Base-by-base conservation (phyloP, 1,140 invertebrate species). In the Amyelois transitella region DNA sequence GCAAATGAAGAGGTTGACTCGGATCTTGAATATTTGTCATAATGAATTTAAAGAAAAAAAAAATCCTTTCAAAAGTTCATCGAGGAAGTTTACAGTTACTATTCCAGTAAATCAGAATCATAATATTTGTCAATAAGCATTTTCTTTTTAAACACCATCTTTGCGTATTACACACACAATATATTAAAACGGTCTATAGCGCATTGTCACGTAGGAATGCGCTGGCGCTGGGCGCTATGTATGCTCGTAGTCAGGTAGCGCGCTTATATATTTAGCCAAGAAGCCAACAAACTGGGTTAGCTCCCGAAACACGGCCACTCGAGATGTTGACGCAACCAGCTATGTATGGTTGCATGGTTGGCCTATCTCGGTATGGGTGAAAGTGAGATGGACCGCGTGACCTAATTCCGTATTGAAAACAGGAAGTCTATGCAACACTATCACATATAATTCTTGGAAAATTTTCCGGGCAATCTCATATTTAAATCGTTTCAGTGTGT, bases 241-340 rank as follows among this genome's bases (percentile, higher is more conserved):
- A 65, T 74, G 72, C 65, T 76, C 70, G 56, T 56, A 57, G 67
- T 69, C 75, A 80, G 75, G 75, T 80, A 74, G 55, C 56, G 64
- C 56, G 61, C 55, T 85, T 48, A 87, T 86, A 87, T 77, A 83
- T 83, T 81, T 86, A 84, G 81, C 70, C 60, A n/a, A 69, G 72
- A 66, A 74, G 71, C 61, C 55, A 51, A 55, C 60, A 72, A 86
- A 76, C 69, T 87, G 75, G 84, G 84, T 87, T 84, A 87, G 83
- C 81, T 81, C 72, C 75, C 69, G 69, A 67, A 80, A 82, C 69
- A 77, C 66, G 70, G 55, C 64, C 62, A 69, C 69, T 75, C 65
- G 64, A 75, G 72, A 66, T 68, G 75, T 75, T 81, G 78, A 82
- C 77, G 80, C 73, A 83, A 83, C 68, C 58, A 48, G 52, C 63